phyloP scores from a whole-genome alignment of 2,888 invertebrate species.

The Apodemia zela region DNA sequence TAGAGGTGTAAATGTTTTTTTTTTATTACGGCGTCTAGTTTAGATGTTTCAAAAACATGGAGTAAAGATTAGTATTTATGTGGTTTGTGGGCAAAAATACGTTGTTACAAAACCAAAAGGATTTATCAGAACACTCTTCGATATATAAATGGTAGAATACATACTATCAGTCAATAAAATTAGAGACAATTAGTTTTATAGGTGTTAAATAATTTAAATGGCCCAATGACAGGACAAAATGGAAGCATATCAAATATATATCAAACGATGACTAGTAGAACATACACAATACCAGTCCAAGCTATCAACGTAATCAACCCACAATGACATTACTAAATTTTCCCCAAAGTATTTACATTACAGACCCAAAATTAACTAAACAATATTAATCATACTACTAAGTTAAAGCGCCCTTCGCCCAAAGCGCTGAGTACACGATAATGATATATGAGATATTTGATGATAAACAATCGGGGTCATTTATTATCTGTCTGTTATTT shows the following conservation, averaged over 20 bases:
- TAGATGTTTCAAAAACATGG: too few relatives aligned
- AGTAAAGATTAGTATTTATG: too few relatives aligned
- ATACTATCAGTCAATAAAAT: too few relatives aligned
- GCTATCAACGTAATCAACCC: constrained; percentile 54
- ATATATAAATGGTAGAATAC: too few relatives aligned
- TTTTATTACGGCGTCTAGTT: too few relatives aligned
- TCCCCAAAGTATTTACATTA: constrained; percentile 71
- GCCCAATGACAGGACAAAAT: constrained; percentile 2
- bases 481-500: constrained; percentile 84
- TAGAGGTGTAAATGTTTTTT: too few relatives aligned
- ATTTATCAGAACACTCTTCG: too few relatives aligned
- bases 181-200: too few relatives aligned
- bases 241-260: constrained; percentile 12
- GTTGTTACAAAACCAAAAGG: too few relatives aligned
- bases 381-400: constrained; percentile 74
- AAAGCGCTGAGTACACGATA: constrained; percentile 73
- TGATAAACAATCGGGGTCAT: constrained; percentile 83
- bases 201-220: constrained; percentile 4
- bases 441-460: constrained; percentile 81
- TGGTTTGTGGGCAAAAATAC: too few relatives aligned
- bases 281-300: constrained; percentile 23
- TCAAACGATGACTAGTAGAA: constrained; percentile 18
- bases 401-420: constrained; percentile 56
- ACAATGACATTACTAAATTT: constrained; percentile 63
- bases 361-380: constrained; percentile 75